Evolutionary conservation across 2,888 invertebrate genomes (phyloP), one percentile per base, ranked within the genome.

Genomic region (Meta bourneti): DNA sequence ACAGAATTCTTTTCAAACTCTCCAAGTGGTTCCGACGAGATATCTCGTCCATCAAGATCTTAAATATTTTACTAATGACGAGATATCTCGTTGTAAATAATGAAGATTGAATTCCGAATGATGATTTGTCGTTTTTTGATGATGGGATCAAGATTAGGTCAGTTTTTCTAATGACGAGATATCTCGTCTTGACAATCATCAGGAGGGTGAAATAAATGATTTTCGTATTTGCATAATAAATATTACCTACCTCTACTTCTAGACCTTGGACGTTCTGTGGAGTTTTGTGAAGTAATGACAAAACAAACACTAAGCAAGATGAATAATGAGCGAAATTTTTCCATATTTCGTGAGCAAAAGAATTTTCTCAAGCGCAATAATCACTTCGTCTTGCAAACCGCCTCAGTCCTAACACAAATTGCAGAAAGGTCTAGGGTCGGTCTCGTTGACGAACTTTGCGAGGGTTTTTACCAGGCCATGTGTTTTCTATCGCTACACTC

Each of bases 201-300:
- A 11, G n/a, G 19, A n/a, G 13, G 6, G 13, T 19, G 2, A n/a
- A 71, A 19, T 1, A n/a, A 71, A n/a, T 19, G 19, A 7, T 71
- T 71, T n/a, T 34, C 1, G 4, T 2, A 34, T 2, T n/a, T n/a
- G 4, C 1, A 34, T 34, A 34, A 34, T 34, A 34, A 34, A 34
- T 34, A 4, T 82, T 19, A 71, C 87, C 49, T 75, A 90, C 90
- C 90, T 90, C 90, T 85, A 34, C 74, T 61, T 48, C 85, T 80
- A 9, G 72, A 19, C 7, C 77, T 70, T 13, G 48, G 48, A 4
- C 77, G 69, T 8, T 83, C 71, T 1, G 91, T 91, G 8, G 86
- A 54, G 61, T 91, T 91, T 78, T 86, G 86, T 19, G 86, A 34
- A 34, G 34, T 81, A 48, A 49, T 19, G 2, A 54, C 78, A 48